These are phyloP conservation scores for Lycia hirtaria DNA, from an alignment of 2,888 invertebrate species.

Conservation along the genomic window DNA sequence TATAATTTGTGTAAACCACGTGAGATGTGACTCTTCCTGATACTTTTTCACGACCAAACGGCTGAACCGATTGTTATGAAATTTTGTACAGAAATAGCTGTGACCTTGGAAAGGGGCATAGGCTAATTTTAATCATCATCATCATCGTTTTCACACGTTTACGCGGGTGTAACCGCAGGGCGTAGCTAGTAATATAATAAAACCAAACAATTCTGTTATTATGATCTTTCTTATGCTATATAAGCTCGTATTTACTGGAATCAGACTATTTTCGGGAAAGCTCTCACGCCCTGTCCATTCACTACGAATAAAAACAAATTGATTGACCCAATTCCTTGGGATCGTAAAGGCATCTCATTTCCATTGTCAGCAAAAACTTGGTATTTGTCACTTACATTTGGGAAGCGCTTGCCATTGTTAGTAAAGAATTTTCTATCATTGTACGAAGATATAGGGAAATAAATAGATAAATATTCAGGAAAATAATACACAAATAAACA, in stretches of 20 bases:
- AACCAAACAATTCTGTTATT: neutral
- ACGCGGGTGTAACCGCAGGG: no score
- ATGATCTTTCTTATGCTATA: conserved; percentile 5
- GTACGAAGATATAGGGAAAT: neutral
- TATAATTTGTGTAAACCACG: no score
- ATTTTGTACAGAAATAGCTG: no score
- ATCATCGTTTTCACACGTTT: no score
- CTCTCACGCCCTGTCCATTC: conserved; percentile 30
- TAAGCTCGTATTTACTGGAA: conserved; percentile 13
- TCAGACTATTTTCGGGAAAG: conserved; percentile 16
- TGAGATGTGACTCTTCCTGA: no score
- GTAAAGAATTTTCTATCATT: conserved; percentile 32
- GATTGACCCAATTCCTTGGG: conserved; percentile 69
- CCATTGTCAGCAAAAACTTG: conserved; percentile 72
- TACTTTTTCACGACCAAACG: no score
- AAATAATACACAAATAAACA: no score
- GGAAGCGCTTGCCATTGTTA: conserved; percentile 59
- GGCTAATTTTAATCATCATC: no score
- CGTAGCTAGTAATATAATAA: no score
- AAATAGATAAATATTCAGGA: neutral
- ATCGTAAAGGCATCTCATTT: conserved; percentile 59
- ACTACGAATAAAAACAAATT: conserved; percentile 61
- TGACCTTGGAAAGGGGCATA: no score
- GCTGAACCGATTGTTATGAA: no score
- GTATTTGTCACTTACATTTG: conserved; percentile 59